Conservation (phyloP, 1,140 invertebrate genomes). For the Oryctes rhinoceros region DNA sequence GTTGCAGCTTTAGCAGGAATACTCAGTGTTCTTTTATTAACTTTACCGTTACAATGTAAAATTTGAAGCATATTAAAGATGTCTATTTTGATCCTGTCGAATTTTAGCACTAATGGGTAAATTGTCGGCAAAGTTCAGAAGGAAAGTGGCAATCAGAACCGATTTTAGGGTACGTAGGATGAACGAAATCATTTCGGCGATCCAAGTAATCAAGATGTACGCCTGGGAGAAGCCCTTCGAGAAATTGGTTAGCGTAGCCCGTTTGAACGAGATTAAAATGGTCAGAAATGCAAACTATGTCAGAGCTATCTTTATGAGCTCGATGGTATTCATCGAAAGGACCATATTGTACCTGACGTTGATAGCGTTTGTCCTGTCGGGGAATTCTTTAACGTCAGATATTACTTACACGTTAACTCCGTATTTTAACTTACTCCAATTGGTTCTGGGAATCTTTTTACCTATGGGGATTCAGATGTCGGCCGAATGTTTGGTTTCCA, state of each 20-base stretch:
- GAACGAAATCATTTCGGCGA: conserved; percentile 79
- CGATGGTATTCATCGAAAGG: conserved; percentile 72
- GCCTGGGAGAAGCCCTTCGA: conserved; percentile 81
- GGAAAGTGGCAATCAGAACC: conserved; percentile 72
- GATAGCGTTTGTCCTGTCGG: conserved; percentile 69
- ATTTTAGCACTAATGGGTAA: conserved; percentile 60
- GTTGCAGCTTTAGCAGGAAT: conserved; percentile 77
- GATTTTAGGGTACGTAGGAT: conserved; percentile 83
- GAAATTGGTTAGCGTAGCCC: conserved; percentile 66
- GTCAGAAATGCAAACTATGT: conserved; percentile 70
- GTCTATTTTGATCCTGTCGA: not conserved
- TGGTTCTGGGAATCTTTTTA: conserved; percentile 76
- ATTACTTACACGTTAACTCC: conserved; percentile 75
- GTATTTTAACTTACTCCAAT: conserved; percentile 74
- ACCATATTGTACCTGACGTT: conserved; percentile 76
- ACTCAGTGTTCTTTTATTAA: conserved; percentile 66
- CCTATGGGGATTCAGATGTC: conserved; percentile 70
- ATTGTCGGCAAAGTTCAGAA: conserved; percentile 64
- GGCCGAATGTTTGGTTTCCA: conserved; percentile 53
- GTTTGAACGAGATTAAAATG: conserved; percentile 62
- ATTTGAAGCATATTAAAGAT: not conserved
- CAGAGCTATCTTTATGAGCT: conserved; percentile 75
- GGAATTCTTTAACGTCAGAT: conserved; percentile 69
- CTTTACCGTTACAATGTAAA: conserved; percentile 69
- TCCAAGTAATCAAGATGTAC: conserved; percentile 85